Percentiles rank a stretch among this genome's conserved stretches.
phyloP scores from a whole-genome alignment of 2,888 invertebrate genomes.

The Leptinotarsa haldemani region DNA sequence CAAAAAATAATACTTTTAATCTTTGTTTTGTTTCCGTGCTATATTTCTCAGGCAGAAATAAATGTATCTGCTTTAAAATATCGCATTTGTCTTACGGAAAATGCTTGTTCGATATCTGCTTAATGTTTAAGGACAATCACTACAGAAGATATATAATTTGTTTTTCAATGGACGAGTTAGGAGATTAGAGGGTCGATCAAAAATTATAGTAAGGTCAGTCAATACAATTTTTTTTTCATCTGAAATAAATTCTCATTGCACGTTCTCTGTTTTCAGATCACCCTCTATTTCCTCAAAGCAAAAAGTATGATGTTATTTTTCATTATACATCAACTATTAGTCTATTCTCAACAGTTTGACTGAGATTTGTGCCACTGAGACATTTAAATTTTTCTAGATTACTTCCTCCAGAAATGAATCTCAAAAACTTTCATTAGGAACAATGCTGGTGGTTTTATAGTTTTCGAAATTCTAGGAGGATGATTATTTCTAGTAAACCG shows the following conservation, averaged over 20 bases:
- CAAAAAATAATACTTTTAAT: conserved; percentile 8
- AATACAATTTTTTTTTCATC: not conserved
- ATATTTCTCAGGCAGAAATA: conserved; percentile 19
- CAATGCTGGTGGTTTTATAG: no score
- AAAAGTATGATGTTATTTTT: conserved; percentile 7
- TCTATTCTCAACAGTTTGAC: conserved; percentile 1
- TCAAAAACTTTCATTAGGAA: no score
- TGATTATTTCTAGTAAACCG: no score
- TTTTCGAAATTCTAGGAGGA: no score
- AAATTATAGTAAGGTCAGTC: not conserved
- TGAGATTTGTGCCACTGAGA: no score
- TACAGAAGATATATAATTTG: conserved; percentile 38
- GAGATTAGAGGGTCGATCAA: conserved; percentile 5
- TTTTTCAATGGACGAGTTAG: not conserved
- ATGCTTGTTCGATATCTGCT: conserved; percentile 44
- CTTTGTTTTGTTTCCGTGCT: not conserved
- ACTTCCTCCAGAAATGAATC: no score
- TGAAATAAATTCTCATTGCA: not conserved
- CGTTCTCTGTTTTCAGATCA: not conserved
- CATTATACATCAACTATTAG: not conserved
- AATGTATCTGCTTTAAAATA: conserved; percentile 30
- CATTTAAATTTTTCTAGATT: no score
- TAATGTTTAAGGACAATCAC: conserved; percentile 55
- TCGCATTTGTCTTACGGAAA: conserved; percentile 20
- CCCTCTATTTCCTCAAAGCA: not conserved